Conservation (phyloP, 2,888 invertebrate genomes). For the Luperina testacea region DNA sequence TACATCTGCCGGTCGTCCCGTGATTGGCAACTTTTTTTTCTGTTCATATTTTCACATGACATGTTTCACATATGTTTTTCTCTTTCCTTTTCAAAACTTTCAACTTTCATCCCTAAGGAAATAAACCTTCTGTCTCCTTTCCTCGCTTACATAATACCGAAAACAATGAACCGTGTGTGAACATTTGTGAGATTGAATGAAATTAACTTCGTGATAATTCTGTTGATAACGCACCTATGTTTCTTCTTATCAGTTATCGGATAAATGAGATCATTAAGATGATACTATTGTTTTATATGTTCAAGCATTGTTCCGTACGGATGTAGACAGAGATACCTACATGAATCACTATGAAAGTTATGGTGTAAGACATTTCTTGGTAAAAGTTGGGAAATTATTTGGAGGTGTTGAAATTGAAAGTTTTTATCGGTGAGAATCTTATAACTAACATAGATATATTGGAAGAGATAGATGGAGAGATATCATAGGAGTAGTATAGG, state of each 20-base stretch:
- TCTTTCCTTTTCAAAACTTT: background rate
- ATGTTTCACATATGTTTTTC: background rate
- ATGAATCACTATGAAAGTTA: conserved; percentile 31
- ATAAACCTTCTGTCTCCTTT: conserved; percentile 17
- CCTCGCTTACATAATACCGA: background rate
- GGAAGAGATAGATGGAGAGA: background rate
- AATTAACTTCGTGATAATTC: conserved; percentile 60
- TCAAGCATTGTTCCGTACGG: conserved; percentile 51
- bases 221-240: conserved; percentile 61
- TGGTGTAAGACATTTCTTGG: conserved; percentile 13
- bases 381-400: conserved; percentile 32
- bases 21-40: background rate
- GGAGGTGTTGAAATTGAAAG: conserved; percentile 31
- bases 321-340: conserved; percentile 14
- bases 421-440: background rate
- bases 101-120: background rate
- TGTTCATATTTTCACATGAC: background rate
- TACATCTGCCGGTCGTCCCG: background rate
- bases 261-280: conserved; percentile 65
- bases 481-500: no score
- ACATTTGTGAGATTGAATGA: conserved; percentile 61
- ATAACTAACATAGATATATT: background rate
- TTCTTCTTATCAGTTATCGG: conserved; percentile 44
- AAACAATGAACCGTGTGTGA: conserved; percentile 60
- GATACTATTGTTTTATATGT: conserved; percentile 64